Base-by-base conservation (phyloP, 2,113 vertebrate genomes). In the Anoura caudifer region DNA sequence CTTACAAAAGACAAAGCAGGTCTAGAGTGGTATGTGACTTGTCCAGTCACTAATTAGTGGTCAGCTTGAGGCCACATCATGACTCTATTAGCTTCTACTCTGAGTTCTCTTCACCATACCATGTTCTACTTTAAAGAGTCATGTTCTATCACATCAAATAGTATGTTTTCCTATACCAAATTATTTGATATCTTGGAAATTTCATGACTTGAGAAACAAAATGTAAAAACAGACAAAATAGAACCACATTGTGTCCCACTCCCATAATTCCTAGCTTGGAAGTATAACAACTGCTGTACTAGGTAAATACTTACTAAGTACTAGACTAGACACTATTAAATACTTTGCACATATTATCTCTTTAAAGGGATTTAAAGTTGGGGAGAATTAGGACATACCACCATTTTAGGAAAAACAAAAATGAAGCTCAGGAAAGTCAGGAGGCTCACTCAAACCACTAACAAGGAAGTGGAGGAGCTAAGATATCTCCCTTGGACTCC, bases 151-250 rank as follows among this genome's bases (percentile, higher is more conserved):
- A 28, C 36, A 77, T 69, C n/a, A 79, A 56, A 52, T 17, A 72
- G 12, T 26, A n/a, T 70, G 8, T 28, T 41, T 31, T 70, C 85
- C 43, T 84, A 13, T 50, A 56, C 50, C 17, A 70, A 70, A 70
- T 28, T 31, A 90, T 63, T 87, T 63, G 31, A 45, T 54, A 69
- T 77, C 10, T 87, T 7, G 16, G 82, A 76, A 61, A 26, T 8
- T 33, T 94, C 11, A 31, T 47, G 33, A 96, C 43, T 52, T 82
- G n/a, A 83, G n/a, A 90, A 95, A 72, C 22, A 86, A 92, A 96
- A 83, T 38, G 82, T 24, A 56, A 93, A 86, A 69, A 8, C 20
- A 26, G 72, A 80, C 7, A 83, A 56, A 81, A 33, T 82, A 76
- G 10, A 41, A 16, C 16, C 14, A 1, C 24, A 1, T 56, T 85